Conservation (phyloP, 2,888 invertebrate species). For the Cyclophora albipunctata region DNA sequence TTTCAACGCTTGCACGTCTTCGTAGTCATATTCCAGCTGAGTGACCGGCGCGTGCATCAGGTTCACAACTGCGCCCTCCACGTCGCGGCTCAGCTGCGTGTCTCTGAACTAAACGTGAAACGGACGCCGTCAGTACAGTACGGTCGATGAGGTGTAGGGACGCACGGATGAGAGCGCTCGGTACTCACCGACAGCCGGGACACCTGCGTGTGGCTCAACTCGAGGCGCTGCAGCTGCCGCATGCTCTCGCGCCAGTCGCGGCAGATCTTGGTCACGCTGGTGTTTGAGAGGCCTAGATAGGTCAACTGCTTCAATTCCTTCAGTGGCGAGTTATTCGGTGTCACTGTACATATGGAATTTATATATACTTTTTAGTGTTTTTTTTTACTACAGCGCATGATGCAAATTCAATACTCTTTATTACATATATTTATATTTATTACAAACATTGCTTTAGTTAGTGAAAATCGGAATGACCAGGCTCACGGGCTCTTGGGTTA, state of each 20-base stretch:
- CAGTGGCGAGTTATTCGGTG: neutral
- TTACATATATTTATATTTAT: too few species aligned
- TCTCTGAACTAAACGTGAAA: neutral
- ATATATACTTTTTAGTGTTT: too few species aligned
- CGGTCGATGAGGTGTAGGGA: neutral
- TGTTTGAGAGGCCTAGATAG: conserved; percentile 1
- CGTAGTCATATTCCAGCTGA: neutral
- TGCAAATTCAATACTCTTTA: too few species aligned
- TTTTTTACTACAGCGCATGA: too few species aligned
- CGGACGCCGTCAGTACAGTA: too few species aligned
- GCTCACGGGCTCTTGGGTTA: too few species aligned
- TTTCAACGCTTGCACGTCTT: neutral
- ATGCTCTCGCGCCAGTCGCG: conserved; percentile 8
- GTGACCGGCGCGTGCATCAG: too few species aligned
- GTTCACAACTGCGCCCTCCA: too few species aligned
- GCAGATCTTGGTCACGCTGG: conserved; percentile 5
- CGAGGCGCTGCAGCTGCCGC: neutral
- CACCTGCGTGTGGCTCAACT: conserved; percentile 29
- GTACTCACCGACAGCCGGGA: conserved; percentile 70
- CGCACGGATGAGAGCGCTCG: too few species aligned
- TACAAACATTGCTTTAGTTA: too few species aligned
- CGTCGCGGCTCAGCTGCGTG: neutral
- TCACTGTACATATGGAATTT: too few species aligned
- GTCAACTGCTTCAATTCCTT: neutral
- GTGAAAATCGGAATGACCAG: too few species aligned